These are phyloP conservation scores for Graptemys geographica DNA, from an alignment of 2,797 vertebrate genomes.

Conservation along the genomic window DNA sequence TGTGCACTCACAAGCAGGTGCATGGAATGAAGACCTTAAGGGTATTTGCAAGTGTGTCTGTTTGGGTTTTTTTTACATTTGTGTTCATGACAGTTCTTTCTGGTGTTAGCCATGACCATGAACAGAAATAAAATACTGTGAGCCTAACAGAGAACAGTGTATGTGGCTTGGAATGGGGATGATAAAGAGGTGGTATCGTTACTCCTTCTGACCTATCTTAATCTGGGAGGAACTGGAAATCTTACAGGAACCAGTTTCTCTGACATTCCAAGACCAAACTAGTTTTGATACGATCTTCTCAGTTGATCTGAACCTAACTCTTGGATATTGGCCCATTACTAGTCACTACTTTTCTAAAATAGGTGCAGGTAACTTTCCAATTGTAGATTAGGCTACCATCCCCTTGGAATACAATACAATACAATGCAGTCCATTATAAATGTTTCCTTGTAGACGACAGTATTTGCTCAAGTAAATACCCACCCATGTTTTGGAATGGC, in stretches of 20 bases:
- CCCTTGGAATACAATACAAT: slow-evolving; percentile 38
- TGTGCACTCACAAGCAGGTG: accelerated
- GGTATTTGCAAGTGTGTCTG: neutral
- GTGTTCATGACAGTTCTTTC: neutral
- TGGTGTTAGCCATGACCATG: neutral
- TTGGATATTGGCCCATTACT: neutral
- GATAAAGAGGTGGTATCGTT: neutral
- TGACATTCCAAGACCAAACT: neutral
- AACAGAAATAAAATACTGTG: neutral
- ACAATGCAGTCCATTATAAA: neutral
- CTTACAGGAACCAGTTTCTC: neutral
- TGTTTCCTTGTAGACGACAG: neutral
- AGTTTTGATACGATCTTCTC: neutral
- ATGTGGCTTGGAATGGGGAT: neutral
- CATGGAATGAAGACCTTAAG: accelerated
- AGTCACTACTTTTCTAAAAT: neutral
- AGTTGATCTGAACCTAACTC: accelerated
- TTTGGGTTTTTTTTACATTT: neutral
- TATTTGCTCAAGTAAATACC: slow-evolving; percentile 34
- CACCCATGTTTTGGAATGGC: slow-evolving; percentile 20
- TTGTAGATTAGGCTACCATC: neutral
- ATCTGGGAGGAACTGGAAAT: neutral
- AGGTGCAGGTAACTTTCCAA: neutral
- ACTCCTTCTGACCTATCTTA: neutral
- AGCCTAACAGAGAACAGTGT: accelerated